Conservation (phyloP, 1,140 invertebrate species). For the Brachionus sp. region DNA sequence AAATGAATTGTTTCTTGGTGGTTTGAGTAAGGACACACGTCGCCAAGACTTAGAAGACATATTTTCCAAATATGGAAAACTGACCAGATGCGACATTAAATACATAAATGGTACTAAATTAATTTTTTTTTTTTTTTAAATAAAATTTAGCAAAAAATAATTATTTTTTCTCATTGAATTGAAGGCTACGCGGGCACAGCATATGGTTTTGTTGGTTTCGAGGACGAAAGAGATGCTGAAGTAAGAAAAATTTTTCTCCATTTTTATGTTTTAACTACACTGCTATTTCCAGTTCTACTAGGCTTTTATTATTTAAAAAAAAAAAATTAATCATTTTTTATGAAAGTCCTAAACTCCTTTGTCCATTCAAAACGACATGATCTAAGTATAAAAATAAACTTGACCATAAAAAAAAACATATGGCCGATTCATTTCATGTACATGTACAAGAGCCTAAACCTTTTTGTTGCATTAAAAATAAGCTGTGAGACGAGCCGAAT, state of each 20-base stretch:
- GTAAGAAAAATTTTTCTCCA: constrained; percentile 47
- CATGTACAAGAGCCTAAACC: background rate
- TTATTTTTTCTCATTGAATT: background rate
- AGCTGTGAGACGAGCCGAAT: background rate
- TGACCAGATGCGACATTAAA: constrained; percentile 51
- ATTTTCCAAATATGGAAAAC: constrained; percentile 50
- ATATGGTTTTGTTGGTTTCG: constrained; percentile 52
- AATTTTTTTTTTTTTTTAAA: background rate
- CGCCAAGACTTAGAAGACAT: constrained; percentile 51
- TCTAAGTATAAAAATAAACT: background rate
- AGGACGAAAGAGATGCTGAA: constrained; percentile 52
- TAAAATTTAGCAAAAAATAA: background rate
- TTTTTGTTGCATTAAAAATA: background rate
- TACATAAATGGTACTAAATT: constrained; percentile 47
- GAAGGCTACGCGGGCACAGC: constrained; percentile 48
- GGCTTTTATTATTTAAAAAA: background rate
- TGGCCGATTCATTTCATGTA: background rate
- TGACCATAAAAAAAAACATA: background rate
- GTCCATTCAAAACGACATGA: background rate
- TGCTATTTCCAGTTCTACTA: background rate
- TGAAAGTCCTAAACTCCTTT: background rate
- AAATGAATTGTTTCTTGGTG: constrained; percentile 49
- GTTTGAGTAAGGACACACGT: constrained; percentile 49
- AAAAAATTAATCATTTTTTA: background rate
- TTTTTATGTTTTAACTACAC: background rate